Percentiles rank a stretch among this genome's conserved stretches.
These are phyloP conservation scores for Drosophila funebris DNA, from an alignment of 1,140 invertebrate species.

Conservation along the genomic window DNA sequence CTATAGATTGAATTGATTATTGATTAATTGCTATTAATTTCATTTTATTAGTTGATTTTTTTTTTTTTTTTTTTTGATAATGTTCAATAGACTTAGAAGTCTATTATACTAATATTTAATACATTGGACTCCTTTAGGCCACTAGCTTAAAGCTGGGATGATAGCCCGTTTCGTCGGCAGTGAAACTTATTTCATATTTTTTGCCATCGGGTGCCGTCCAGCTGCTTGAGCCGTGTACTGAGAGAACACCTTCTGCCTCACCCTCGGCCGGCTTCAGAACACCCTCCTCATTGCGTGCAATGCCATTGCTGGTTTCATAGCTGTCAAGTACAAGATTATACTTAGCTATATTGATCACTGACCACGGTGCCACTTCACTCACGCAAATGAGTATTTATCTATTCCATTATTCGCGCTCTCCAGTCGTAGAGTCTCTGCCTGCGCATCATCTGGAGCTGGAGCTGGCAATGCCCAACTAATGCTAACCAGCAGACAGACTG, in stretches of 20 bases:
- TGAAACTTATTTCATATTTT: slow-evolving; percentile 87
- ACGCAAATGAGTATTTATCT: slow-evolving; percentile 84
- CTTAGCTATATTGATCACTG: neutral
- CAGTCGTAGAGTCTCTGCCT: slow-evolving; percentile 80
- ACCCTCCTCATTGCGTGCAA: slow-evolving; percentile 87
- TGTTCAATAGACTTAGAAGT: neutral
- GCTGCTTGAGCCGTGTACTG: slow-evolving; percentile 87
- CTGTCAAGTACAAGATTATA: slow-evolving; percentile 59
- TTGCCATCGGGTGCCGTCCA: slow-evolving; percentile 88
- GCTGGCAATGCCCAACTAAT: slow-evolving; percentile 41
- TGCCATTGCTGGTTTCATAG: slow-evolving; percentile 89
- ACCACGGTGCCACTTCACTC: slow-evolving; percentile 56
- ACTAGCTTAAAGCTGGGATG: slow-evolving; percentile 86
- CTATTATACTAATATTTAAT: neutral
- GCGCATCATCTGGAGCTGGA: slow-evolving; percentile 56
- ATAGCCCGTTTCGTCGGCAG: slow-evolving; percentile 90
- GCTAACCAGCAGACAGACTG: slow-evolving; percentile 41
- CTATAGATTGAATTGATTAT: slow-evolving; percentile 6
- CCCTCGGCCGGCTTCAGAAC: slow-evolving; percentile 85
- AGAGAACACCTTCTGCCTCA: slow-evolving; percentile 84
- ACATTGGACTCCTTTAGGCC: neutral
- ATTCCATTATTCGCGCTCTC: slow-evolving; percentile 84
- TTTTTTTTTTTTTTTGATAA: slow-evolving; percentile 6
- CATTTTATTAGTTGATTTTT: slow-evolving; percentile 7
- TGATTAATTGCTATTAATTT: slow-evolving; percentile 24